These are phyloP conservation scores for Acleris holmiana DNA, from an alignment of 2,888 invertebrate genomes.

Conservation along the genomic window DNA sequence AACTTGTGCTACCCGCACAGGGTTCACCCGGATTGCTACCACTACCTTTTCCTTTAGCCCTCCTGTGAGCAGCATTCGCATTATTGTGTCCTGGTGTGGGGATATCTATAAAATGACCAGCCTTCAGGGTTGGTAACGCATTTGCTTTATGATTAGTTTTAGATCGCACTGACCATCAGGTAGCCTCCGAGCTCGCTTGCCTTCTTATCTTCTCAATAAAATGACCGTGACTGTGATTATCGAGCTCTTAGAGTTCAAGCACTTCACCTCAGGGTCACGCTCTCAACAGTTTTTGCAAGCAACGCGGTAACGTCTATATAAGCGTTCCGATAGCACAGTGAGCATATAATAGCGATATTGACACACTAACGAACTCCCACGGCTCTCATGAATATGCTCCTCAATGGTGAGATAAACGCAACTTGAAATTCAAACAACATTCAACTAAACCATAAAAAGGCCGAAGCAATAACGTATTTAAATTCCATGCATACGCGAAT, in stretches of 20 bases:
- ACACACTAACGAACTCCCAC: constrained; percentile 35
- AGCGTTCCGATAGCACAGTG: constrained; percentile 3
- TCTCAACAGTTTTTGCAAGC: constrained; percentile 4
- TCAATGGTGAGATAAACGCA: constrained; percentile 31
- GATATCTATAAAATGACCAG: too few species aligned
- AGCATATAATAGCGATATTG: constrained; percentile 30
- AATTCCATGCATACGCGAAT: constrained; percentile 26
- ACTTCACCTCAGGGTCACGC: constrained; percentile 1
- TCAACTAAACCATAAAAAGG: constrained; percentile 31
- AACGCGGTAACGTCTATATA: constrained; percentile 5
- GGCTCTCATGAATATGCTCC: constrained; percentile 34
- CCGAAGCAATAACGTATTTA: constrained; percentile 15
- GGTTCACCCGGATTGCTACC: too few species aligned
- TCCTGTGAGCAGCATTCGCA: too few species aligned
- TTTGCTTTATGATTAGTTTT: too few species aligned
- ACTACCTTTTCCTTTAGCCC: too few species aligned
- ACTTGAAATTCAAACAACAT: constrained; percentile 32
- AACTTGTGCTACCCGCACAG: too few species aligned
- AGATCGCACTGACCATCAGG: too few species aligned
- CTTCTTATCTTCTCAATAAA: too few species aligned
- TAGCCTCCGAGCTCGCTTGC: too few species aligned
- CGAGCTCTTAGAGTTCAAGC: not conserved
- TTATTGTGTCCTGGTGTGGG: too few species aligned
- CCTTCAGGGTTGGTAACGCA: too few species aligned
- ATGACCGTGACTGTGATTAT: too few species aligned